Percentiles rank a stretch among this genome's conserved stretches.
These are phyloP conservation scores for Frankliniella intonsa DNA, from an alignment of 2,888 invertebrate genomes.

Conservation along the genomic window DNA sequence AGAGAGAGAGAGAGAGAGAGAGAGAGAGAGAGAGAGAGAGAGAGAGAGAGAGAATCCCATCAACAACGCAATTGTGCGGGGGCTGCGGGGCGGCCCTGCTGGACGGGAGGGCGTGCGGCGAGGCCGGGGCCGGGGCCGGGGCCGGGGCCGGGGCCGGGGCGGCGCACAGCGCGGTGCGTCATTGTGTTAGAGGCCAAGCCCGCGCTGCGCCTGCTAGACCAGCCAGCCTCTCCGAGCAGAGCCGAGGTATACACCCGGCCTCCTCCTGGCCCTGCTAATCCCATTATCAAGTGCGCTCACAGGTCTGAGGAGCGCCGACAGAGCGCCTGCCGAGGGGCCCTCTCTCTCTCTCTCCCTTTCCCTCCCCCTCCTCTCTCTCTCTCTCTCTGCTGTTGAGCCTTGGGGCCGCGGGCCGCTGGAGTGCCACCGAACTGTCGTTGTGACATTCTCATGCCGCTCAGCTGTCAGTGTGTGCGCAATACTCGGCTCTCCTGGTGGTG, in stretches of 20 bases:
- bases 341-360: no score
- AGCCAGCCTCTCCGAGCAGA: neutral
- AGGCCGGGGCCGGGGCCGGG: neutral
- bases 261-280: neutral
- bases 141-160: neutral
- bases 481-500: no score
- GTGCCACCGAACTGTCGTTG: no score
- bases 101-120: neutral
- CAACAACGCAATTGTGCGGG: neutral
- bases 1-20: neutral
- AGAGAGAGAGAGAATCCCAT: conserved; percentile 3
- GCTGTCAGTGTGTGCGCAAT: no score
- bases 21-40: neutral
- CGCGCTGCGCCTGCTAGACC: no score
- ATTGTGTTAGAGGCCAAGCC: neutral
- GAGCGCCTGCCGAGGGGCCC: no score
- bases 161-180: neutral
- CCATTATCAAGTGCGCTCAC: no score
- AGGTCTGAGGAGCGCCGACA: neutral
- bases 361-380: no score
- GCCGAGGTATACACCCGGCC: neutral
- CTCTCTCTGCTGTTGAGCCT: no score
- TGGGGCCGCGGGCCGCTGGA: no score
- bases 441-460: no score
- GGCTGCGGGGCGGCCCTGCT: neutral